These are phyloP conservation scores for Drosophila parvula DNA, from an alignment of 1,140 invertebrate species.

Conservation along the genomic window DNA sequence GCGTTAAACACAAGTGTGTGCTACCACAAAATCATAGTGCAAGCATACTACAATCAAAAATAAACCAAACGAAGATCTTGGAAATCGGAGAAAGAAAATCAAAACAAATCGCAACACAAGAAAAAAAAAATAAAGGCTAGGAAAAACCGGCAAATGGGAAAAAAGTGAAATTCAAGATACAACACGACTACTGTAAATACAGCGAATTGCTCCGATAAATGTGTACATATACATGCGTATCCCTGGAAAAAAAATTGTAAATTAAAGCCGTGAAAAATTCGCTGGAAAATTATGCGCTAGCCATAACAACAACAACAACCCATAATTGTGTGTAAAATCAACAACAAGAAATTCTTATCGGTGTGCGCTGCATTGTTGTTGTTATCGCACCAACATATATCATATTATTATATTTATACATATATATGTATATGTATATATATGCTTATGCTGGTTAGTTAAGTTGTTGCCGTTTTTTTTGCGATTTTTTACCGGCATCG, in stretches of 20 bases:
- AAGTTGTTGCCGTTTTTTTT: conserved; percentile 25
- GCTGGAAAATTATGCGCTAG: conserved; percentile 5
- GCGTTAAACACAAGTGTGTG: conserved; percentile 50
- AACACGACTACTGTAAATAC: conserved; percentile 40
- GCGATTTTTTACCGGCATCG: conserved; percentile 26
- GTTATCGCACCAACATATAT: conserved; percentile 17
- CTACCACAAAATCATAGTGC: conserved; percentile 19
- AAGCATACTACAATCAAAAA: conserved; percentile 15
- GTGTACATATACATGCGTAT: neutral
- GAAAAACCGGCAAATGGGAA: conserved; percentile 24
- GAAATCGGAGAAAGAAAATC: conserved; percentile 6
- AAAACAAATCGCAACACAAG: conserved; percentile 36
- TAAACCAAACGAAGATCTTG: conserved; percentile 1
- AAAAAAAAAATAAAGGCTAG: neutral
- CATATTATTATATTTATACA: neutral
- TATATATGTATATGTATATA: neutral
- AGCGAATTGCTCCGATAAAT: conserved; percentile 14
- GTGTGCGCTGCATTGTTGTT: conserved; percentile 22
- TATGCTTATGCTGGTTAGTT: conserved; percentile 28
- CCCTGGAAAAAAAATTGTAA: conserved; percentile 16
- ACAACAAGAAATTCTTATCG: conserved; percentile 32
- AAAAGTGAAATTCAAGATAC: conserved; percentile 45
- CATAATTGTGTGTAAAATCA: conserved; percentile 17
- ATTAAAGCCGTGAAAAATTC: conserved; percentile 36
- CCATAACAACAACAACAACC: conserved; percentile 26